Evolutionary conservation across 1,140 invertebrate species (phyloP).

Genomic region (Hestina assimilis): DNA sequence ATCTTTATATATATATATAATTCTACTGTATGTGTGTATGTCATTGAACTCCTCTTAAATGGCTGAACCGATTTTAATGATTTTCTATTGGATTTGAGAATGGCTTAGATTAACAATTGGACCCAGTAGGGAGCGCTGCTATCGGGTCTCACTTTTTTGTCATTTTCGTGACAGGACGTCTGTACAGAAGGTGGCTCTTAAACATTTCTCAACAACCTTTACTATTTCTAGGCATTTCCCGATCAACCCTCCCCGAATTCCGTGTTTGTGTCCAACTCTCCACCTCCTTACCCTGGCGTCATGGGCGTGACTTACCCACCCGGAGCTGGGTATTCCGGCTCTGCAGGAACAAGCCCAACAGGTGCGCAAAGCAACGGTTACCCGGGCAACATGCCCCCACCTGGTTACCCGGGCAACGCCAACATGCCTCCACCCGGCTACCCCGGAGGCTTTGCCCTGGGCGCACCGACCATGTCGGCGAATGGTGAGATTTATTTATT

Average conservation of each 20-base stretch:
- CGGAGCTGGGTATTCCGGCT: slow-evolving; percentile 57
- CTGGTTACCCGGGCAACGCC: slow-evolving; percentile 43
- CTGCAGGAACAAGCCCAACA: slow-evolving; percentile 24
- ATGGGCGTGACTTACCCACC: slow-evolving; percentile 59
- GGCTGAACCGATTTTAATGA: too few relatives aligned
- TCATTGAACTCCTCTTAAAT: too few relatives aligned
- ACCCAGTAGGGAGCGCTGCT: too few relatives aligned
- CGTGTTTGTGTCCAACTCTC: slow-evolving; percentile 94
- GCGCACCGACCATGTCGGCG: slow-evolving; percentile 30
- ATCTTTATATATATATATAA: too few relatives aligned
- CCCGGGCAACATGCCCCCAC: slow-evolving; percentile 34
- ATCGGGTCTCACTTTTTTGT: too few relatives aligned
- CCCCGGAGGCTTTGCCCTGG: slow-evolving; percentile 50
- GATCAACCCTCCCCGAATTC: slow-evolving; percentile 86
- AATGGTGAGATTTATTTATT: slow-evolving; percentile 23
- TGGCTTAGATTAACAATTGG: too few relatives aligned
- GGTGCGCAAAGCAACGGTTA: slow-evolving; percentile 30
- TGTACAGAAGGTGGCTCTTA: too few relatives aligned
- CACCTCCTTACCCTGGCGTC: slow-evolving; percentile 97
- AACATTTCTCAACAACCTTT: slow-evolving; percentile 8
- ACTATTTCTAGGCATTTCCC: slow-evolving; percentile 78
- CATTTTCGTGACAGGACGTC: too few relatives aligned
- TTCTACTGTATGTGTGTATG: too few relatives aligned
- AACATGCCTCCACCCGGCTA: slow-evolving; percentile 40
- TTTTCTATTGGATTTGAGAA: too few relatives aligned